Evolutionary conservation across 2,888 invertebrate genomes (phyloP), one percentile per base, ranked within the genome.

Genomic region (Mythimna albipuncta): DNA sequence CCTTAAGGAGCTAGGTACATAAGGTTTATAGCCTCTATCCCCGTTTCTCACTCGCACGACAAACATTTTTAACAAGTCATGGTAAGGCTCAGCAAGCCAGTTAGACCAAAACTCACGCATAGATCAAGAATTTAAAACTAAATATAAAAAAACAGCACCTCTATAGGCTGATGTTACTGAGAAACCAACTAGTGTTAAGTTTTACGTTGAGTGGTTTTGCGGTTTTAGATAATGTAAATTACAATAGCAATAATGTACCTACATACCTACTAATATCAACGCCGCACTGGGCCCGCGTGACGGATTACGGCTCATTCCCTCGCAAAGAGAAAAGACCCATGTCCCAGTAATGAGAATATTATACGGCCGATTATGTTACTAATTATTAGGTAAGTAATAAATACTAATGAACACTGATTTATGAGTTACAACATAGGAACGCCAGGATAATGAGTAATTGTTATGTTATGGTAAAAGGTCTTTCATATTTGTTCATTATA

Each of bases 401-500:
- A 47, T 47, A 26, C 47, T 44, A 54, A 73, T 38, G 13, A 61
- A 44, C 58, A 58, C 13, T 5, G 72, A 74, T 57, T 72, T 57
- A 64, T 7, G 21, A 65, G 41, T 44, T 64, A 75, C 21, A 47
- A 57, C 41, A 50, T 41, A 10, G 47, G 19, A 57, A 38, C 38
- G 52, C 47, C 47, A 47, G 50, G 50, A 69, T 47, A 69, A 78
- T 82, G 72, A 78, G 67, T 82, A 78, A 81, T 78, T 70, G 52
- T 73, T 64, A 47, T 72, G 66, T 61, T 72, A 78, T 58, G 64
- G n/a, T 65, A 69, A 69, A 32, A 71, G 47, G 26, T 64, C 63
- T 67, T 32, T 32, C 9, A 47, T 19, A 47, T 47, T 47, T 47
- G 16, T 26, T 26, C 41, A 57, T 64, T 65, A 80, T 52, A 52